These are phyloP conservation scores for Oceanites oceanicus DNA, from an alignment of 2,113 vertebrate species.

Conservation along the genomic window DNA sequence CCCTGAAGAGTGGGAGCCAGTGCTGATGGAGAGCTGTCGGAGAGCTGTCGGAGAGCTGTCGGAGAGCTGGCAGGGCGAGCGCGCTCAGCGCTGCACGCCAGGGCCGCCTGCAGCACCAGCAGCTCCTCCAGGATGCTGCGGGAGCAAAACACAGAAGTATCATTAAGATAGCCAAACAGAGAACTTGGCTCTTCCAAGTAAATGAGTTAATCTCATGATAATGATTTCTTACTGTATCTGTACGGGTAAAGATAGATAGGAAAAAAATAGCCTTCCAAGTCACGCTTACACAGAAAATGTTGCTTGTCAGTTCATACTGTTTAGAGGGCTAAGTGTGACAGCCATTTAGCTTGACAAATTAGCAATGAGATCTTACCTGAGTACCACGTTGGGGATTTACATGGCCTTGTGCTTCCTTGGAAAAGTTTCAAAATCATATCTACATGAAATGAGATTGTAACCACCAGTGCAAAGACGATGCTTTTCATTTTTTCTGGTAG, in stretches of 20 bases:
- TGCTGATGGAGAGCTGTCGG: rapidly evolving
- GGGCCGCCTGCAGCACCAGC: not conserved
- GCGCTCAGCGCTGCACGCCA: rapidly evolving
- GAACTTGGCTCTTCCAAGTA: not conserved
- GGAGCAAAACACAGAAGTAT: not conserved
- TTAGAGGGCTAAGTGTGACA: not conserved
- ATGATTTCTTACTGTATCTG: not conserved
- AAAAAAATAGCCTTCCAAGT: not conserved
- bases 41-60: rapidly evolving
- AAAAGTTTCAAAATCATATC: not conserved
- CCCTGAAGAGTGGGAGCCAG: not conserved
- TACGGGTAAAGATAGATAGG: not conserved
- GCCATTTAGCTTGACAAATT: not conserved
- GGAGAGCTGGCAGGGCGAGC: not conserved
- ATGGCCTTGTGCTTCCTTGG: not conserved
- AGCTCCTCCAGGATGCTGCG: not conserved
- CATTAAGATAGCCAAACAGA: not conserved
- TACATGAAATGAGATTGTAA: not conserved
- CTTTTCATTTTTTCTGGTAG: not conserved
- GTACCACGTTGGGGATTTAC: not conserved
- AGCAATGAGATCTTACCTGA: not conserved
- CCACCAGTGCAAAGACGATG: not conserved
- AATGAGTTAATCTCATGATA: not conserved
- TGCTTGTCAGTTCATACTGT: not conserved
- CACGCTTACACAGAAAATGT: not conserved